Evolutionary conservation across 2,113 vertebrate genomes (phyloP).

Genomic region (Anguilla rostrata): DNA sequence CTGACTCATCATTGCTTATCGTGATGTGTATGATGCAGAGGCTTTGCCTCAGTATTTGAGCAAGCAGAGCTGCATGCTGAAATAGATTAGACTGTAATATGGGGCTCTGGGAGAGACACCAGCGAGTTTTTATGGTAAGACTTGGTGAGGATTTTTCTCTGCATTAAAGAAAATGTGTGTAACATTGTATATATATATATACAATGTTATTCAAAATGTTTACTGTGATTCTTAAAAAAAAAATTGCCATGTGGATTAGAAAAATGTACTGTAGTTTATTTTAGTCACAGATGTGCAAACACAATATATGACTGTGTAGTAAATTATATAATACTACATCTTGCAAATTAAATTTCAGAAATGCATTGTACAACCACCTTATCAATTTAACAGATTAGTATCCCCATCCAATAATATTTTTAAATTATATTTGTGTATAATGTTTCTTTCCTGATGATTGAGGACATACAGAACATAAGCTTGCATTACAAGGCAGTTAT

Average conservation of each 20-base stretch:
- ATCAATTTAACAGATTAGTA: conserved; percentile 6
- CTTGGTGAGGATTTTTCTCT: not conserved
- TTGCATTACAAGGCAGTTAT: not conserved
- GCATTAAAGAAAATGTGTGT: too few species aligned
- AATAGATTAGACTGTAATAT: not conserved
- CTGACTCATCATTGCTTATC: too few species aligned
- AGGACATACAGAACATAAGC: not conserved
- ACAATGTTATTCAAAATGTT: conserved; percentile 19
- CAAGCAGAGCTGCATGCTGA: not conserved
- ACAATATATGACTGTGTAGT: conserved; percentile 14
- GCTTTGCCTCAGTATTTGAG: not conserved
- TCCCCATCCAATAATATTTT: not conserved
- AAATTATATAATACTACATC: conserved; percentile 13
- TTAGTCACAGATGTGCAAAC: conserved; percentile 7
- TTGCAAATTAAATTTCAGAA: conserved; percentile 22
- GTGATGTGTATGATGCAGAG: not conserved
- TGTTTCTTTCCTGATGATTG: conserved; percentile 17
- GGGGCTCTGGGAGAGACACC: not conserved
- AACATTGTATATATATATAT: not conserved
- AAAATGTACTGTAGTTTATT: conserved; percentile 16
- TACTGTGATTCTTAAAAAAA: conserved; percentile 18
- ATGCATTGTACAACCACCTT: conserved; percentile 6
- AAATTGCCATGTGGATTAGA: conserved; percentile 5
- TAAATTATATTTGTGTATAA: conserved; percentile 13
- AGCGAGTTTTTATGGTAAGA: not conserved